Evolutionary conservation across 2,888 invertebrate genomes (phyloP).

Genomic region (Gerosis bhagava): DNA sequence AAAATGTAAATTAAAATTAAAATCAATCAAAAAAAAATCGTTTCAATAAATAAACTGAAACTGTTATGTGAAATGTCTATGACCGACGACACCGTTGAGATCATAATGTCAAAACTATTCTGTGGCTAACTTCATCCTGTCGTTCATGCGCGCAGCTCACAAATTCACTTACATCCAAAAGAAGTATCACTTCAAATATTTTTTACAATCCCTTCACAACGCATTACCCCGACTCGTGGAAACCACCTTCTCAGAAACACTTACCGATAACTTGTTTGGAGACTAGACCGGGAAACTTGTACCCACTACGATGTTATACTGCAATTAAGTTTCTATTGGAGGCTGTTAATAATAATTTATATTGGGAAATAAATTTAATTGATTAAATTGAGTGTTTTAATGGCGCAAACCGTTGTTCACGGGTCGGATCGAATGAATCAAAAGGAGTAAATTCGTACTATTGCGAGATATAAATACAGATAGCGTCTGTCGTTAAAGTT

Average conservation of each 20-base stretch:
- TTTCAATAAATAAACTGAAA: no score
- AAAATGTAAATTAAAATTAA: neutral
- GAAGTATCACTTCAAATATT: no score
- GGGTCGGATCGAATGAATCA: neutral
- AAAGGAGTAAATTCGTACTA: neutral
- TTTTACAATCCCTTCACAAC: no score
- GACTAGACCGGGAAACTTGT: constrained; percentile 4
- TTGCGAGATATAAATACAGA: no score
- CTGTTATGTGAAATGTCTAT: no score
- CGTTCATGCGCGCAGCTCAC: no score
- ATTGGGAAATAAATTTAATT: neutral
- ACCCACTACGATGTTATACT: no score
- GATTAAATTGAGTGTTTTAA: neutral
- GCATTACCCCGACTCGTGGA: neutral
- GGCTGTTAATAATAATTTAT: neutral
- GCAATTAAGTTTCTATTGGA: constrained; percentile 14
- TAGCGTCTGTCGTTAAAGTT: no score
- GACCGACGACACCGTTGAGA: no score
- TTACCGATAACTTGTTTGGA: neutral
- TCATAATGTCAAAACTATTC: no score
- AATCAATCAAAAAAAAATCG: no score
- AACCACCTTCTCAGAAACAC: constrained; percentile 5
- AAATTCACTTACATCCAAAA: constrained; percentile 1
- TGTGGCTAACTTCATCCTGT: no score
- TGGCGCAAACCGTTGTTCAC: neutral